Base-by-base conservation (phyloP, 2,797 vertebrate genomes). In the Urophycis tenuis region DNA sequence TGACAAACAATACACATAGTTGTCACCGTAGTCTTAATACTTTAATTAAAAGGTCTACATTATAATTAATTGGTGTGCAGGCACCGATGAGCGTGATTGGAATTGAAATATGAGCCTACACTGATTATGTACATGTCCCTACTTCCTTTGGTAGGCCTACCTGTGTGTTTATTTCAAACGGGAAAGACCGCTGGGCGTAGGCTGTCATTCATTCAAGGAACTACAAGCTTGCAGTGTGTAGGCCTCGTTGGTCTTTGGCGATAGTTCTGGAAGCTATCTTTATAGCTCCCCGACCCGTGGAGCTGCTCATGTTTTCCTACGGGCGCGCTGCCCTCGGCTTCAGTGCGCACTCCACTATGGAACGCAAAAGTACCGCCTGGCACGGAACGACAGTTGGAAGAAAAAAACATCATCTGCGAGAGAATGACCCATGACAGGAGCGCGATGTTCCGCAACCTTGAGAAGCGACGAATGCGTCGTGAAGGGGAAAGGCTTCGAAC, bases 211-310 rank as follows among this genome's bases (percentile, higher is more conserved):
- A 41, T 73, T 73, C 35, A 73, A 39, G 35, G 25, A 30, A 73
- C 25, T 30, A 29, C 11, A 45, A 39, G 36, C 71, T 25, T 72
- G 60, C 25, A 11, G 60, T 67, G 60, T 67, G 31, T 8, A 30
- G 69, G 14, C 31, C 19, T 25, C 90, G 90, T 90, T 89, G 84
- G 89, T 87, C 89, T 86, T 80, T 83, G 36, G 85, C 81, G 87
- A 90, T 77, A 82, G 85, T 92, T 93, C 92, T 92, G 91, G 92
- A 93, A 93, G 81, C 80, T 74, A 85, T 89, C 85, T 83, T 85
- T 79, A 81, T 22, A 22, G 45, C 19, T n/a, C n/a, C n/a, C 5
- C 85, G 78, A 89, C 88, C 87, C 81, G 84, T 76, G 36, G 82
- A 79, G 80, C 86, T 85, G 82, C 85, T 82, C 84, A 85, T 80